Percentiles rank a stretch among this genome's conserved stretches.
These are phyloP conservation scores for Itoplectis maculator DNA, from an alignment of 2,888 invertebrate genomes.

Conservation along the genomic window DNA sequence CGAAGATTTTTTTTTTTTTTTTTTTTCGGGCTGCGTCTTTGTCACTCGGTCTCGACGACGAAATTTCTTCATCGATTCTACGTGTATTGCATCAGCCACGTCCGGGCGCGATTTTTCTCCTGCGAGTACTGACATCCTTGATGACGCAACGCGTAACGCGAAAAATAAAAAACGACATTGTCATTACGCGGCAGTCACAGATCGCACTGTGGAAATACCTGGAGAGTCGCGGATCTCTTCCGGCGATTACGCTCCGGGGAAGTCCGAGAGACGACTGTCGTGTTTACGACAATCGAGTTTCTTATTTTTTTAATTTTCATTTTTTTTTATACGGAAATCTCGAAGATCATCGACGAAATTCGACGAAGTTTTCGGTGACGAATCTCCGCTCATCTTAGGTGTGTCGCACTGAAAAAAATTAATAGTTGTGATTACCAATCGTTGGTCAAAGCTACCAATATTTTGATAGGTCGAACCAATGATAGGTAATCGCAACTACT, in stretches of 20 bases:
- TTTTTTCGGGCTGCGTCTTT: no score
- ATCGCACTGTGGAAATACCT: constrained; percentile 29
- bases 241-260: constrained; percentile 38
- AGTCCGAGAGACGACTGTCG: constrained; percentile 44
- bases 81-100: constrained; percentile 18
- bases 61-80: constrained; percentile 34
- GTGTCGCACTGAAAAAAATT: no score
- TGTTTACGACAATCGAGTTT: constrained; percentile 12
- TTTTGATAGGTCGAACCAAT: no score
- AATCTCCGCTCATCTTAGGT: not conserved
- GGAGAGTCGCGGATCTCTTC: constrained; percentile 28
- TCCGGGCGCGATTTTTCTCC: constrained; percentile 51
- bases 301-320: not conserved
- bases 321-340: constrained; percentile 6
- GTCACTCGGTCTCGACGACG: constrained; percentile 20
- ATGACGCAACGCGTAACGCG: constrained; percentile 52
- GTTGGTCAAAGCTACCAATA: no score
- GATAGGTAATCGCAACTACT: no score
- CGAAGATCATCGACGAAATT: not conserved
- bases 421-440: no score
- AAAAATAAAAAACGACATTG: constrained; percentile 13
- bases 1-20: no score
- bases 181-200: constrained; percentile 23
- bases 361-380: constrained; percentile 24
- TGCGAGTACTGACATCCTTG: constrained; percentile 48